Percentiles rank a stretch among this genome's conserved stretches.
These are phyloP conservation scores for Romanomermis culicivorax DNA, from an alignment of 2,888 invertebrate genomes.

Conservation along the genomic window DNA sequence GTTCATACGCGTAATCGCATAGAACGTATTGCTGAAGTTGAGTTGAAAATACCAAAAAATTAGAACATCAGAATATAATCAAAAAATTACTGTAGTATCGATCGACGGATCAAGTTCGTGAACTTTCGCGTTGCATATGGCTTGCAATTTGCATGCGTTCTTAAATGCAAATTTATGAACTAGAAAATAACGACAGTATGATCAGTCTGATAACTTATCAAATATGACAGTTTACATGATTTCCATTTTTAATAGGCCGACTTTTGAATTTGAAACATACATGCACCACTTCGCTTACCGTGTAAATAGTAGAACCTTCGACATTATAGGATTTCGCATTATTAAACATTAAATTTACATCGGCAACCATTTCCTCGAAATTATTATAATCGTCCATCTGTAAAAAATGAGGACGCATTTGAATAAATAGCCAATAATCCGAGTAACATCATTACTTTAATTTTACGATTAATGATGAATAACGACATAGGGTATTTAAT, in stretches of 20 bases:
- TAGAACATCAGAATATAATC: background rate
- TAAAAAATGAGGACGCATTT: conserved; percentile 5
- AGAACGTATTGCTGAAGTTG: background rate
- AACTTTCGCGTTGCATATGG: conserved; percentile 16
- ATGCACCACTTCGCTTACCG: too few relatives aligned
- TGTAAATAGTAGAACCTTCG: conserved; percentile 54
- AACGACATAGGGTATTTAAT: conserved; percentile 86
- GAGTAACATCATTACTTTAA: conserved; percentile 29
- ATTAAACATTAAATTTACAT: conserved; percentile 85
- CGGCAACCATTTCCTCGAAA: conserved; percentile 66
- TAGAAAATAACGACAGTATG: too few relatives aligned
- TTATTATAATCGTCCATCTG: conserved; percentile 33
- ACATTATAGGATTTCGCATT: conserved; percentile 79
- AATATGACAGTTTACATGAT: too few relatives aligned
- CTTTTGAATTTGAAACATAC: too few relatives aligned
- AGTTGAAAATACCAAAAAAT: background rate
- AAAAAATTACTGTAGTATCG: conserved; percentile 9
- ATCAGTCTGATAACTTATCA: too few relatives aligned
- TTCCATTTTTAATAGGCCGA: too few relatives aligned
- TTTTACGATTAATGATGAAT: conserved; percentile 49
- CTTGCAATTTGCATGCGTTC: conserved; percentile 52
- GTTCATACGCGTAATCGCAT: background rate
- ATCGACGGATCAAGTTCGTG: conserved; percentile 15
- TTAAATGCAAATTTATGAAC: conserved; percentile 27
- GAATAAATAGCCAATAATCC: background rate